Percentiles rank a stretch among this genome's conserved stretches.
These are phyloP conservation scores for Pseudochaenichthys georgianus DNA, from an alignment of 2,797 vertebrate species.

Conservation along the genomic window DNA sequence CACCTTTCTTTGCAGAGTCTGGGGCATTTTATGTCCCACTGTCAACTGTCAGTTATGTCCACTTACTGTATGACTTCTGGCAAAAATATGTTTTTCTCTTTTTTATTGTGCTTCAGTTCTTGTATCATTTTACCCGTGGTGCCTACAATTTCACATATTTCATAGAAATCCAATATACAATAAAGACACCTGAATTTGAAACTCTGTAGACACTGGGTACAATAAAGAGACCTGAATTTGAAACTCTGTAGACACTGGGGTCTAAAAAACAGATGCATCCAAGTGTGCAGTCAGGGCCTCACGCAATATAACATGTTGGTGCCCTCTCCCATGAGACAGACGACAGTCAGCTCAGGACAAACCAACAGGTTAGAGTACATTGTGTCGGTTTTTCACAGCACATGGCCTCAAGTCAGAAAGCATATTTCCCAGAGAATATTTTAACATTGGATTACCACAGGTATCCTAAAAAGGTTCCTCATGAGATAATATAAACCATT, in stretches of 20 bases:
- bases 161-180: conserved; percentile 24
- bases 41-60: conserved; percentile 2
- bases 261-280: conserved; percentile 51
- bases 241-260: conserved; percentile 5
- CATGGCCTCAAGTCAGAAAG: background rate
- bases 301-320: conserved; percentile 59
- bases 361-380: conserved; percentile 44
- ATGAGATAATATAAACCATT: background rate
- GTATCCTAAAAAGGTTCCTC: background rate
- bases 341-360: conserved; percentile 25
- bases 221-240: conserved; percentile 26
- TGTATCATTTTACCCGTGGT: background rate
- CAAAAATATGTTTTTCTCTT: background rate
- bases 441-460: background rate
- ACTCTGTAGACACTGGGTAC: conserved; percentile 3
- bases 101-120: conserved; percentile 3
- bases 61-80: conserved; percentile 2
- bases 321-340: conserved; percentile 37
- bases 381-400: background rate
- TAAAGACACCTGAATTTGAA: conserved; percentile 32
- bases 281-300: conserved; percentile 56
- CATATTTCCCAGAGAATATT: background rate
- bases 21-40: background rate
- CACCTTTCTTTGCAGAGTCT: conserved; percentile 20
- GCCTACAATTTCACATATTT: conserved; percentile 20